Base-by-base conservation (phyloP, 1,140 invertebrate species). In the Drosophila tsacasi region DNA sequence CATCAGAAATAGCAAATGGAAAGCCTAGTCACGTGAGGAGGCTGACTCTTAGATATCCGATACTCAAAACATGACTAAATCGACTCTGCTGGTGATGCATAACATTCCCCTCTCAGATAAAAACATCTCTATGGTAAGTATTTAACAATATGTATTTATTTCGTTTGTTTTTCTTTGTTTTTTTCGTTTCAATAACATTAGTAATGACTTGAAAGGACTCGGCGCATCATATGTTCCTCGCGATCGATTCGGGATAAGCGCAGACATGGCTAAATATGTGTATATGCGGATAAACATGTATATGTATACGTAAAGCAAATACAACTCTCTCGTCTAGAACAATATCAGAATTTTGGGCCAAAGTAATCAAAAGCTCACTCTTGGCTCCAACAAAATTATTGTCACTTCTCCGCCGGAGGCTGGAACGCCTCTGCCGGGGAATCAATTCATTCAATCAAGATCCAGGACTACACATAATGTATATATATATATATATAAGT, bases 331-430 rank as follows among this genome's bases (percentile, higher is more conserved):
- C 27, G 15, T 42, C 55, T 44, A 61, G 55, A 73, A 73, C 69
- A 73, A 74, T 74, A 73, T 73, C 66, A n/a, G 69, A 49, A 58
- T 23, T 49, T 25, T 21, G 2, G 17, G 32, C 30, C 23, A 46
- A 52, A 52, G 47, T n/a, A n/a, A 37, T 39, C 40, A 50, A 39
- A 25, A 42, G 27, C 49, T 25, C 15, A 21, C 44, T 52, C 57
- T 50, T 65, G 59, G 69, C 59, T 32, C 54, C 19, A 76, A 67
- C 74, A 76, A 77, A 77, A 78, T 78, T 78, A 78, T 78, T 78
- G 75, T 78, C 75, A 42, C 42, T 54, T 57, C 63, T 23, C 23
- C 49, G 32, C 30, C 47, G 46, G 63, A 47, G 21, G 40, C 50
- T 37, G 44, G 8, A 61, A 47, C 30, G 57, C 30, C 21, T 39